Conservation (phyloP, 1,140 invertebrate species). For the Ostrea edulis region DNA sequence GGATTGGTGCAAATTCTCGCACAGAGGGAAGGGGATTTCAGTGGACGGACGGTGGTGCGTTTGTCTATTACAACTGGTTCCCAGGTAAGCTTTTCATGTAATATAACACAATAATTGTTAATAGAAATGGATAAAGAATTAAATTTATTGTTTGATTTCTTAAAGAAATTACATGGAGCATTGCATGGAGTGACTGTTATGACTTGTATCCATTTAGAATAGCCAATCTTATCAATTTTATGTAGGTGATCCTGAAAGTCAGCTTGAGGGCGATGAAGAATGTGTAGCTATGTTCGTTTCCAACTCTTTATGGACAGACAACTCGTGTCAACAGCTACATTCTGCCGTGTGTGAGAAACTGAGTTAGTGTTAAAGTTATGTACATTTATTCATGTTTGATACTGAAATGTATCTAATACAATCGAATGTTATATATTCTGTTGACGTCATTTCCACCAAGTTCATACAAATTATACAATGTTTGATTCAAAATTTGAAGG, state of each 20-base stretch:
- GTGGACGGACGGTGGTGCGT: background rate
- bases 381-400: too few relatives aligned
- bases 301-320: background rate
- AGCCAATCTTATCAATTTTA: background rate
- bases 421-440: background rate
- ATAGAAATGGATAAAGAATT: too few relatives aligned
- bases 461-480: background rate
- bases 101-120: too few relatives aligned
- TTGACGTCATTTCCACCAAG: background rate
- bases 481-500: background rate
- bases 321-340: background rate
- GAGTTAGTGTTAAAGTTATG: background rate
- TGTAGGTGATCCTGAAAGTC: background rate
- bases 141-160: too few relatives aligned
- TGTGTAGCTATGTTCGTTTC: slow-evolving; percentile 23
- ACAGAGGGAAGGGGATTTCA: background rate
- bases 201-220: too few relatives aligned
- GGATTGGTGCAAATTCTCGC: slow-evolving; percentile 3
- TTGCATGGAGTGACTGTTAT: too few relatives aligned
- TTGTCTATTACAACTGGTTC: slow-evolving; percentile 32
- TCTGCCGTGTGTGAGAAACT: background rate
- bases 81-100: background rate
- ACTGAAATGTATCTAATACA: too few relatives aligned
- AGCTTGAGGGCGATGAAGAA: background rate
- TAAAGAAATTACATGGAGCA: too few relatives aligned